These are phyloP conservation scores for Lepeophtheirus salmonis DNA, from an alignment of 1,140 invertebrate genomes.

Conservation along the genomic window DNA sequence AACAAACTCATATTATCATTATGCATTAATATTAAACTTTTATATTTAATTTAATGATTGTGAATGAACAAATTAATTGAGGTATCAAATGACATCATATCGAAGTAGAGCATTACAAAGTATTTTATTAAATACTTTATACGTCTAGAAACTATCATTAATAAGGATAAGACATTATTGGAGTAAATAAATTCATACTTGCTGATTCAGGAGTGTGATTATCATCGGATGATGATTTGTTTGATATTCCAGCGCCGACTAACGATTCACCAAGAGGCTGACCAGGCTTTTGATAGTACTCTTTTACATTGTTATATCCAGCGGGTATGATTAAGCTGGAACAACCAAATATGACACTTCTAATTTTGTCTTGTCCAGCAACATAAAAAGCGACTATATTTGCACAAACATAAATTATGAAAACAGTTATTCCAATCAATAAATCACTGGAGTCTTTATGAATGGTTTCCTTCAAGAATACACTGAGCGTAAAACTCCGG, in stretches of 20 bases:
- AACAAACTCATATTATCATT: background rate
- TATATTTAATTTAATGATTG: background rate
- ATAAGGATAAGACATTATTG: too few relatives aligned
- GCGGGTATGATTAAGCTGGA: constrained; percentile 7
- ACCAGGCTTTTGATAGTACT: constrained; percentile 8
- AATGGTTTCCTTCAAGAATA: constrained; percentile 4
- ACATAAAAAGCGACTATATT: constrained; percentile 4
- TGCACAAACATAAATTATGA: background rate
- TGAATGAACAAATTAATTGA: background rate
- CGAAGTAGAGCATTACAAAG: background rate
- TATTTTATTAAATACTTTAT: too few relatives aligned
- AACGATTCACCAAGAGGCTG: constrained; percentile 1
- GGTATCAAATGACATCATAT: background rate
- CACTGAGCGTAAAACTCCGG: constrained; percentile 3
- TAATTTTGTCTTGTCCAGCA: background rate
- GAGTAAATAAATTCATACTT: background rate
- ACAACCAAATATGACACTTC: constrained; percentile 7
- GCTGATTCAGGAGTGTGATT: background rate
- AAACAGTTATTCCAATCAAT: background rate
- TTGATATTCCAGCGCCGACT: background rate
- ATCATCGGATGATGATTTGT: background rate
- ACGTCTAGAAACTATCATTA: too few relatives aligned
- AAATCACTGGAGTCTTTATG: background rate
- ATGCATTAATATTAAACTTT: background rate
- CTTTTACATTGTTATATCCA: constrained; percentile 4